A percentile compares a stretch with the other conserved stretches of the same genome.
These are phyloP conservation scores for Popillia japonica DNA, from an alignment of 1,140 invertebrate genomes.

Conservation along the genomic window DNA sequence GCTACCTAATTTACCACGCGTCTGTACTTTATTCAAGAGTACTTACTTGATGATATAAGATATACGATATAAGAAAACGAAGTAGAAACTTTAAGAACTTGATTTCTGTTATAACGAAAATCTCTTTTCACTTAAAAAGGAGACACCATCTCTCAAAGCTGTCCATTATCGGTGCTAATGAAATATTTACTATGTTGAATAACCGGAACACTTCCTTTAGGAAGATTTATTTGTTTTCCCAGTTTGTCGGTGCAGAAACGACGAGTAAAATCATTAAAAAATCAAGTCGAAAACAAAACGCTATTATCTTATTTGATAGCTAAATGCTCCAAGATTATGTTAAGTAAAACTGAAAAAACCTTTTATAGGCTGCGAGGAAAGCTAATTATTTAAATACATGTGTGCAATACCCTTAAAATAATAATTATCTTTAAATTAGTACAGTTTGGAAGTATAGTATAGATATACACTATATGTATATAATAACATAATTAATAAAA, in stretches of 20 bases:
- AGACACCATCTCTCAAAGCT: background rate
- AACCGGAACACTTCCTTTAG: background rate
- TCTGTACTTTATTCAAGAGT: background rate
- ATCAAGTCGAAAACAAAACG: background rate
- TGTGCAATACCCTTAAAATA: no score
- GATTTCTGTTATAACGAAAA: constrained; percentile 4
- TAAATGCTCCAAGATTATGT: background rate
- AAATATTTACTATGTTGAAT: constrained; percentile 31
- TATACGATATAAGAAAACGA: background rate
- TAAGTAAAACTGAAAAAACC: no score
- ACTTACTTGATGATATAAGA: no score
- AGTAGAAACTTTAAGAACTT: constrained; percentile 10
- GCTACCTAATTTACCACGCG: background rate
- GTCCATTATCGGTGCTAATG: constrained; percentile 12
- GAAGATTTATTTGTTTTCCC: background rate
- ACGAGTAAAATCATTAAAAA: background rate
- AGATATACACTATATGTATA: no score
- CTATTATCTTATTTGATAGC: background rate
- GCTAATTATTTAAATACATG: no score
- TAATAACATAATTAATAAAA: no score
- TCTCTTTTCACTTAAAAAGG: background rate
- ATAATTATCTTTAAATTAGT: no score
- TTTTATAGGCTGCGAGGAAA: no score
- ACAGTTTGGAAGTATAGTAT: no score
- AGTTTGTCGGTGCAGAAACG: background rate